Conservation (phyloP, 2,888 invertebrate species). For the Cyclophora albipunctata region DNA sequence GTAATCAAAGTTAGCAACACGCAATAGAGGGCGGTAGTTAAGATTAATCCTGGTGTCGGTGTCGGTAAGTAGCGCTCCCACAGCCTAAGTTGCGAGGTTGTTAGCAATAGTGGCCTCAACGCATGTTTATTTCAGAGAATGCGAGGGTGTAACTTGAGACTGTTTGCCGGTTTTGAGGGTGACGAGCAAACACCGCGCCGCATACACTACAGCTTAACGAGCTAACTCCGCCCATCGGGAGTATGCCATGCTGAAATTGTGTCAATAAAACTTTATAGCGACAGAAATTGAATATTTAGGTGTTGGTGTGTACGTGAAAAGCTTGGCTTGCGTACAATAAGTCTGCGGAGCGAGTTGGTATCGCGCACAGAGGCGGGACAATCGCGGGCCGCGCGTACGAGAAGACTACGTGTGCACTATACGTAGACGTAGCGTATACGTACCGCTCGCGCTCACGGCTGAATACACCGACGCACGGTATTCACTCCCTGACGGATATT, state of each 20-base stretch:
- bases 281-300: constrained; percentile 40
- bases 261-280: constrained; percentile 41
- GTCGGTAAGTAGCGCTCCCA: constrained; percentile 42
- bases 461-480: constrained; percentile 45
- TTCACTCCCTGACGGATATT: constrained; percentile 53
- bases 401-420: too few relatives aligned
- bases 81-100: constrained; percentile 51
- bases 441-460: constrained; percentile 31
- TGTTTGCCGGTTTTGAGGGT: constrained; percentile 60
- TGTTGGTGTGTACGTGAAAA: constrained; percentile 28
- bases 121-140: constrained; percentile 66
- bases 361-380: constrained; percentile 36
- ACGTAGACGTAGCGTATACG: background rate
- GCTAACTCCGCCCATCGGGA: constrained; percentile 52
- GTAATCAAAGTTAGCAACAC: constrained; percentile 48
- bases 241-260: constrained; percentile 36
- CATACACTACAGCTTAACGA: constrained; percentile 54
- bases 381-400: constrained; percentile 24
- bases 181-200: constrained; percentile 46
- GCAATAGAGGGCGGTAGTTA: constrained; percentile 39
- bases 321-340: constrained; percentile 32
- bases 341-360: constrained; percentile 45
- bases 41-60: constrained; percentile 42
- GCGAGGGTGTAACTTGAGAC: constrained; percentile 61
- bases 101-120: constrained; percentile 54